phyloP scores from a whole-genome alignment of 2,797 vertebrate genomes.

The Carduelis carduelis region DNA sequence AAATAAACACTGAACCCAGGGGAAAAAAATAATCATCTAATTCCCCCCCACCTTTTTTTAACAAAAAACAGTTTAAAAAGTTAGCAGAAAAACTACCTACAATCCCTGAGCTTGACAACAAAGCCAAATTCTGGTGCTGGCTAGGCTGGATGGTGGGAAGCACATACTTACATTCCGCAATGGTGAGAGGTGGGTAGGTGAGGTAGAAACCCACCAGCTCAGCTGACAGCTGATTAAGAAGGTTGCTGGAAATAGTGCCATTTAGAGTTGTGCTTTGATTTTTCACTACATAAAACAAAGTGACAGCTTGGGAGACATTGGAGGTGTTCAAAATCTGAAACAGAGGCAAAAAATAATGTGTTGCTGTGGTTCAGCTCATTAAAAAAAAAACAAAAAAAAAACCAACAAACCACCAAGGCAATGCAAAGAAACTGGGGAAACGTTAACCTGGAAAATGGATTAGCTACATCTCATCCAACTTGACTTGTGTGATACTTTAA shows the following conservation, averaged over 20 bases:
- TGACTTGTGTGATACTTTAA: not conserved
- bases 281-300: slow-evolving; percentile 89
- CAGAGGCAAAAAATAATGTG: not conserved
- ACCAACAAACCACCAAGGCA: not conserved
- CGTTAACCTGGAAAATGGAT: not conserved
- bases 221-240: slow-evolving; percentile 92
- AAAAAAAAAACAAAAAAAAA: no score
- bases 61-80: not conserved
- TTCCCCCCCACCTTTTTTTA: rapidly evolving
- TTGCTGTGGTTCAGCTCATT: not conserved
- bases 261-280: slow-evolving; percentile 88
- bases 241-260: slow-evolving; percentile 89
- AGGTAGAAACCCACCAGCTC: slow-evolving; percentile 98
- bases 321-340: slow-evolving; percentile 90
- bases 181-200: slow-evolving; percentile 92
- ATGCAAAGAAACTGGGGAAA: not conserved
- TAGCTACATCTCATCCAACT: not conserved
- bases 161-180: slow-evolving; percentile 89
- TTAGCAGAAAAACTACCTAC: not conserved
- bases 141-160: not conserved
- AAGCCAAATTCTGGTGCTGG: not conserved
- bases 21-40: not conserved
- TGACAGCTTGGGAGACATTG: slow-evolving; percentile 84
- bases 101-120: not conserved
- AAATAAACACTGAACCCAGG: not conserved